Evolutionary conservation across 2,888 invertebrate genomes (phyloP).

Genomic region (Diplolepis rosae): DNA sequence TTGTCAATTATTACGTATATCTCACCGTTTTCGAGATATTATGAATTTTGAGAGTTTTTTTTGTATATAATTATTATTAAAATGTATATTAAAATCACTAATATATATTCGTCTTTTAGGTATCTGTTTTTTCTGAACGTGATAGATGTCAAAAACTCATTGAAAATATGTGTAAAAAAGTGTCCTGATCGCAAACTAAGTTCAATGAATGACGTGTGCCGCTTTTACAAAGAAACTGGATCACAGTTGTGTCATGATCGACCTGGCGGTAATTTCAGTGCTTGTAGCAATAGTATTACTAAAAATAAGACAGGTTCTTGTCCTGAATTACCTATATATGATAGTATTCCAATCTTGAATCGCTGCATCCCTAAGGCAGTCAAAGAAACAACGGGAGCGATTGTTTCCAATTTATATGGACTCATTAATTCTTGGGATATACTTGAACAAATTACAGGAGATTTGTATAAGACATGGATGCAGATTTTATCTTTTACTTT

Average conservation of each 20-base stretch:
- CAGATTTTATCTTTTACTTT: slow-evolving; percentile 88
- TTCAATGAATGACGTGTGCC: slow-evolving; percentile 80
- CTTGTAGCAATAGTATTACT: slow-evolving; percentile 66
- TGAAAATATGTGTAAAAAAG: slow-evolving; percentile 92
- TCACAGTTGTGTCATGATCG: slow-evolving; percentile 83
- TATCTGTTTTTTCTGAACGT: slow-evolving; percentile 90
- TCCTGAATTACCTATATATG: slow-evolving; percentile 85
- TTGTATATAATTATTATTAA: too few species aligned
- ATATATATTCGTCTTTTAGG: too few species aligned
- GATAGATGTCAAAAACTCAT: slow-evolving; percentile 82
- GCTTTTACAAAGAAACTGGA: slow-evolving; percentile 83
- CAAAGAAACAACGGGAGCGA: slow-evolving; percentile 79
- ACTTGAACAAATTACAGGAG: slow-evolving; percentile 90
- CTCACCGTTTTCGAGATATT: too few species aligned
- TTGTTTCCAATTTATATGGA: slow-evolving; percentile 84
- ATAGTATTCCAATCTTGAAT: slow-evolving; percentile 87
- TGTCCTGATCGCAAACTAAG: slow-evolving; percentile 84
- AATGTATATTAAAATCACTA: too few species aligned
- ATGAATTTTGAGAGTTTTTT: too few species aligned
- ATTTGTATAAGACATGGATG: slow-evolving; percentile 91
- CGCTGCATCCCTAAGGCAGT: slow-evolving; percentile 89
- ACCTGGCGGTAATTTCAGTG: slow-evolving; percentile 69
- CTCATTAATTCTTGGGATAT: slow-evolving; percentile 91
- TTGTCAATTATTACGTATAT: too few species aligned
- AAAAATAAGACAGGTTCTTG: slow-evolving; percentile 66